Evolutionary conservation across 2,888 invertebrate species (phyloP).

Genomic region (Campopleginae sp.): DNA sequence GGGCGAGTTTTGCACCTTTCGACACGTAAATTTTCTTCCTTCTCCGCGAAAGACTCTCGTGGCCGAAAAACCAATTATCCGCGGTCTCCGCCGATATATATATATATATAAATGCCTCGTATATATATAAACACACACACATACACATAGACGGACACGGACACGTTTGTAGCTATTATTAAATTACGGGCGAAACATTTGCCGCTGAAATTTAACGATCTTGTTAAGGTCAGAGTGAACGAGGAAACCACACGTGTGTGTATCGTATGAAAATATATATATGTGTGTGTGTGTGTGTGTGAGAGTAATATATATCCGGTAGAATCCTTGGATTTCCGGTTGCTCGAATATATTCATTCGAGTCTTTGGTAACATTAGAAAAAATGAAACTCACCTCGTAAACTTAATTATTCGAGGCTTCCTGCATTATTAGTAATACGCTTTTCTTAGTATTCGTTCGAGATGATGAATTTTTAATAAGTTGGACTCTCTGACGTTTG

Average conservation of each 20-base stretch:
- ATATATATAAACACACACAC: neutral
- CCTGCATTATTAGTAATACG: conserved; percentile 3
- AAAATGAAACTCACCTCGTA: conserved; percentile 22
- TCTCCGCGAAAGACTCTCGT: conserved; percentile 18
- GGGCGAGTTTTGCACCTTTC: conserved; percentile 19
- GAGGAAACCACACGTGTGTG: conserved; percentile 2
- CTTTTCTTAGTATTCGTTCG: conserved; percentile 9
- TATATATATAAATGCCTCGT: neutral
- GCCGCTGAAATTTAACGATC: conserved; percentile 54
- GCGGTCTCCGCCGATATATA: conserved; percentile 1
- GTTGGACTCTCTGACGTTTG: too few species aligned
- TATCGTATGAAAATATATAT: neutral
- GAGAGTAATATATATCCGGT: conserved; percentile 11
- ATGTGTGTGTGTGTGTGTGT: neutral
- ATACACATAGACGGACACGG: neutral
- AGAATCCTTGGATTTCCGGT: conserved; percentile 36
- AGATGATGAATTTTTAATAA: neutral
- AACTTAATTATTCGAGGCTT: conserved; percentile 44
- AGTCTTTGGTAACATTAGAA: neutral
- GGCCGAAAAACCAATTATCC: conserved; percentile 60
- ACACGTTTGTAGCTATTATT: conserved; percentile 35
- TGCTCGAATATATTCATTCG: neutral
- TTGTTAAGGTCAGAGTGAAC: conserved; percentile 53
- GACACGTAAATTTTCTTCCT: conserved; percentile 50
- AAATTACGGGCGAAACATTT: conserved; percentile 56